A percentile compares a stretch with the other conserved stretches of the same genome.
Evolutionary conservation across 2,888 invertebrate species (phyloP).

Genomic region (Scaptomyza reducta): DNA sequence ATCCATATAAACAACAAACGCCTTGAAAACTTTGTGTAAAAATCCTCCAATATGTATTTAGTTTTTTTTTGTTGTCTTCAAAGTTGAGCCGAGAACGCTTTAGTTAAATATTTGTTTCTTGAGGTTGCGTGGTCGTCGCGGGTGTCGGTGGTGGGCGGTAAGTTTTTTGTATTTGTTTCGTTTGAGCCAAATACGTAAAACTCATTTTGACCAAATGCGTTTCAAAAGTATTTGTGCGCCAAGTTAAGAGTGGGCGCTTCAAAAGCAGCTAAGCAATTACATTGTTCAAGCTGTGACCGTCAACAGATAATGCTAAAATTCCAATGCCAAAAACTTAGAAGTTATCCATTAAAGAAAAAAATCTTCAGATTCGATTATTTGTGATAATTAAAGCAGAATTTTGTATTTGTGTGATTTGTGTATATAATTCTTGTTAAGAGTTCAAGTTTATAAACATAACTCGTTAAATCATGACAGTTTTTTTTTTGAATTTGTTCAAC

Average conservation of each 20-base stretch:
- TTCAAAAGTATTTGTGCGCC: slow-evolving; percentile 44
- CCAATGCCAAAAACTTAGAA: too few relatives aligned
- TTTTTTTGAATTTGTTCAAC: neutral
- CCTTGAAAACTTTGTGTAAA: slow-evolving; percentile 56
- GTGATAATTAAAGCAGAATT: neutral
- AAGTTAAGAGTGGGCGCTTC: slow-evolving; percentile 41
- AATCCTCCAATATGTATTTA: slow-evolving; percentile 57
- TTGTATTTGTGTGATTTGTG: neutral
- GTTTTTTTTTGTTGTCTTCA: slow-evolving; percentile 25
- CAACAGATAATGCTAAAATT: slow-evolving; percentile 13
- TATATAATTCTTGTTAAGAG: neutral
- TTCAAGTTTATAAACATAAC: neutral
- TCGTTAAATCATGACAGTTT: neutral
- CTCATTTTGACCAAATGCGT: slow-evolving; percentile 75
- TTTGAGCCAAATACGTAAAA: slow-evolving; percentile 64
- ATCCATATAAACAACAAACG: slow-evolving; percentile 47
- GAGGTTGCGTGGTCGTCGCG: slow-evolving; percentile 36
- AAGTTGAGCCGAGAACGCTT: slow-evolving; percentile 53
- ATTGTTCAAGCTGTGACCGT: slow-evolving; percentile 9
- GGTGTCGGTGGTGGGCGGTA: slow-evolving; percentile 48
- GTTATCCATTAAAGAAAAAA: too few relatives aligned
- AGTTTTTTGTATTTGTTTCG: slow-evolving; percentile 12
- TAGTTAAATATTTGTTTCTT: slow-evolving; percentile 14
- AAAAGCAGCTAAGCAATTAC: slow-evolving; percentile 35
- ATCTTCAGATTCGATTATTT: too few relatives aligned